These are phyloP conservation scores for Delichon dasypus DNA, from an alignment of 2,797 vertebrate genomes.

Conservation along the genomic window DNA sequence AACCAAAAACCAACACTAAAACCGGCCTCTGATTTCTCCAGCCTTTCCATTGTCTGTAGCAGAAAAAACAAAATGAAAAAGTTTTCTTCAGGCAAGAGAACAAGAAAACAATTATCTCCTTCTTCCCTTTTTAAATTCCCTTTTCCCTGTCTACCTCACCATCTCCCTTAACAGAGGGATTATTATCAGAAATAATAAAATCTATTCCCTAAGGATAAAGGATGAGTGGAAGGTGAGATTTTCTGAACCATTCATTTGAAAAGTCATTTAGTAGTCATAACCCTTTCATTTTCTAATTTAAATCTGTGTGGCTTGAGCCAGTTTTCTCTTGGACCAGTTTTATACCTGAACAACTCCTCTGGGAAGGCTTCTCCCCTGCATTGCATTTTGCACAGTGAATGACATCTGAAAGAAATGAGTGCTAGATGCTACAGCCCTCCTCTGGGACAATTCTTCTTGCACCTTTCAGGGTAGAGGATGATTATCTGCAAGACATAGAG, in stretches of 20 bases:
- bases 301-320: neutral
- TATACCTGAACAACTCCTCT: neutral
- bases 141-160: neutral
- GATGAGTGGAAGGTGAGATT: neutral
- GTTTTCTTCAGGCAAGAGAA: conserved; percentile 32
- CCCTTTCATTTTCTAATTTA: conserved; percentile 29
- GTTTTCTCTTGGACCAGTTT: neutral
- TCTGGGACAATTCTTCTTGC: neutral
- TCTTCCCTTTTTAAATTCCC: neutral
- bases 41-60: neutral
- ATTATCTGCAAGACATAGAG: neutral
- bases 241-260: conserved; percentile 1
- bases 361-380: neutral
- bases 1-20: neutral
- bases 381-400: neutral
- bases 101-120: conserved; percentile 8
- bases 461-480: neutral
- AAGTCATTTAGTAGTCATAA: conserved; percentile 15
- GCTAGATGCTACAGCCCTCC: neutral
- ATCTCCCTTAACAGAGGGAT: neutral
- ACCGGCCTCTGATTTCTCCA: neutral
- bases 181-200: conserved; percentile 38
- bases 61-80: conserved; percentile 19
- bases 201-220: conserved; percentile 4
- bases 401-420: neutral